Percentiles rank a stretch among this genome's conserved stretches.
Conservation (phyloP, 2,888 invertebrate species). For the Neocrepidodera transversa region DNA sequence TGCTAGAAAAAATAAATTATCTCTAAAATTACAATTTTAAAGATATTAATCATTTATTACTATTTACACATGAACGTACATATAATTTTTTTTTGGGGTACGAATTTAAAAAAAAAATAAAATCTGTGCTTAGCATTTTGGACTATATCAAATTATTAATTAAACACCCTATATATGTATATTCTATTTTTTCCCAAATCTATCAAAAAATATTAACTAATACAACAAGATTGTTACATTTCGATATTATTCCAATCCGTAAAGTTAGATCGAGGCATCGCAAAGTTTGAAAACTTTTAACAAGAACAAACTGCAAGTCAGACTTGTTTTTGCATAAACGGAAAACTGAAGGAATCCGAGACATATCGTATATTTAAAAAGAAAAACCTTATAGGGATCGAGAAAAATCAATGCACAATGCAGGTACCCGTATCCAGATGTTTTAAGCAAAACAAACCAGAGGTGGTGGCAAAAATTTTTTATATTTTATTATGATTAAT, state of each 20-base stretch:
- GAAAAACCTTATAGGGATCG: neutral
- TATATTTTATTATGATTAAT: too few relatives aligned
- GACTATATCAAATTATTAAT: too few relatives aligned
- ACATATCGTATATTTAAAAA: slow-evolving; percentile 5
- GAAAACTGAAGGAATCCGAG: neutral
- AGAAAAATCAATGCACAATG: slow-evolving; percentile 2
- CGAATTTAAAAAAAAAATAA: too few relatives aligned
- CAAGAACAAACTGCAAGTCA: slow-evolving; percentile 2
- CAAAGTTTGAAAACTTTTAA: neutral
- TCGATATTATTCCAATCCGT: neutral
- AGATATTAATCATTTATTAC: too few relatives aligned
- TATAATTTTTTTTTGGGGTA: too few relatives aligned
- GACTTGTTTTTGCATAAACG: slow-evolving; percentile 2
- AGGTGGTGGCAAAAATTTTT: neutral
- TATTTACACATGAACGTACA: too few relatives aligned
- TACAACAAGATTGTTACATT: neutral
- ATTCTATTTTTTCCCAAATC: too few relatives aligned
- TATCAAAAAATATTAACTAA: neutral
- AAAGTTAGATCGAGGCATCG: neutral
- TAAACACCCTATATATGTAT: too few relatives aligned
- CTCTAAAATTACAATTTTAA: too few relatives aligned
- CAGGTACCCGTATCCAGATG: slow-evolving; percentile 1
- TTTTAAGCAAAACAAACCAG: neutral
- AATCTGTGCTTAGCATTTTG: too few relatives aligned
- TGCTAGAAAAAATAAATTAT: too few relatives aligned